Evolutionary conservation across 1,140 invertebrate species (phyloP).

Genomic region (Drosophila punjabiensis): DNA sequence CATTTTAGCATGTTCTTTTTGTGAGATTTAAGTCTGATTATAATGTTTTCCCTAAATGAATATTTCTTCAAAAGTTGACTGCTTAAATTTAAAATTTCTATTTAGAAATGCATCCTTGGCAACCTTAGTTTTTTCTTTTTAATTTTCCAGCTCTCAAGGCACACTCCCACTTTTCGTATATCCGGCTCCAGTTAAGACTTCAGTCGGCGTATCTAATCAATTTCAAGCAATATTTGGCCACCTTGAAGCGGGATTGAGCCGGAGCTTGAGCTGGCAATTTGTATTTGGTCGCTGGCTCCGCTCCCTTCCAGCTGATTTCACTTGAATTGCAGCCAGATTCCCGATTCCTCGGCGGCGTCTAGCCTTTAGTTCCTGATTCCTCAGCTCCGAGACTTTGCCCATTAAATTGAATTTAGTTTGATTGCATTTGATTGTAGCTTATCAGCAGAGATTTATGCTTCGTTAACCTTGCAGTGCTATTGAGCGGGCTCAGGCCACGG

Average conservation of each 20-base stretch:
- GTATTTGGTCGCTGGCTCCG: constrained; percentile 61
- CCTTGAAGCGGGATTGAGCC: constrained; percentile 32
- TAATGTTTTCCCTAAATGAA: neutral
- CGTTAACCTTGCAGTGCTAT: constrained; percentile 72
- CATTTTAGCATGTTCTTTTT: neutral
- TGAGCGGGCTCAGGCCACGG: constrained; percentile 13
- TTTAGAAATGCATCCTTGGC: neutral
- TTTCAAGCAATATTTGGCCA: constrained; percentile 67
- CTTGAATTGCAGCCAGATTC: constrained; percentile 60
- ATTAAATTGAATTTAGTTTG: constrained; percentile 82
- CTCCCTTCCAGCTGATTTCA: constrained; percentile 70
- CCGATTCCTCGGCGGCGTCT: constrained; percentile 26
- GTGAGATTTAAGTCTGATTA: constrained; percentile 1
- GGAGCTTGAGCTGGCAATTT: constrained; percentile 66
- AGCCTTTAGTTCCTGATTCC: constrained; percentile 34
- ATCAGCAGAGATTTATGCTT: constrained; percentile 81
- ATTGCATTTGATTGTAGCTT: constrained; percentile 84
- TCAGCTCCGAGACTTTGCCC: constrained; percentile 31
- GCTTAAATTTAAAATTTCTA: neutral
- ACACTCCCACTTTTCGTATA: neutral
- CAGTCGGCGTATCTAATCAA: constrained; percentile 55
- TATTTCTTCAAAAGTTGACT: neutral
- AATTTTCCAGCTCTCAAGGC: neutral
- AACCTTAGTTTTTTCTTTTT: neutral
- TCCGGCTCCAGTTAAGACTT: constrained; percentile 15